Conservation (phyloP, 92 coral and sea anemone genomes). For the Epizoanthus rinbou region DNA sequence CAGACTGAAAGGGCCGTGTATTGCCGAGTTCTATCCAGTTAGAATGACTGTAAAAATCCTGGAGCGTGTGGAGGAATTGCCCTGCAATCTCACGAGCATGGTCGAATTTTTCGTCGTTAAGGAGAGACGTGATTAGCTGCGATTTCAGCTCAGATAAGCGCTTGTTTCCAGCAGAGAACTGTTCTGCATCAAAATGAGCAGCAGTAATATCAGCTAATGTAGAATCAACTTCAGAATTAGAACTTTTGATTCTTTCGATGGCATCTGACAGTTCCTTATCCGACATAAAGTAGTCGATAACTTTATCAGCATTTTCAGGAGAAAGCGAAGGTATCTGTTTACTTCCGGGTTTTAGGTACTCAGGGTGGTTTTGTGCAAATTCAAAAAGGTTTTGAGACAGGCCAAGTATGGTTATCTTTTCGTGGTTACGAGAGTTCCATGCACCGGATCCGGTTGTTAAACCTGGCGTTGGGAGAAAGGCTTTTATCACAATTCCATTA, state of each 20-base stretch:
- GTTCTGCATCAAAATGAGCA: constrained; percentile 67
- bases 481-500: not conserved
- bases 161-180: constrained; percentile 43
- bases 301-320: not conserved
- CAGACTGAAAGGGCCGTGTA: no score
- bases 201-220: constrained; percentile 44
- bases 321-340: not conserved
- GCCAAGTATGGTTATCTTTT: constrained; percentile 6
- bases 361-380: constrained; percentile 30
- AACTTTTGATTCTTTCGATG: constrained; percentile 52
- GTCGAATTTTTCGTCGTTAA: constrained; percentile 51
- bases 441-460: not conserved
- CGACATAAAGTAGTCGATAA: not conserved
- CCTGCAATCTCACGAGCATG: constrained; percentile 63
- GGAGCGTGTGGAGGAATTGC: constrained; percentile 68
- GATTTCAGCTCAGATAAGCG: constrained; percentile 53
- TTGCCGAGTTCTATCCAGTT: constrained; percentile 68
- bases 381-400: constrained; percentile 30
- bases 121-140: constrained; percentile 42
- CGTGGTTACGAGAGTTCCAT: constrained; percentile 20
- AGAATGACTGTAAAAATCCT: constrained; percentile 79
- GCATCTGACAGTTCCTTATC: constrained; percentile 41
- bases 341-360: constrained; percentile 17
- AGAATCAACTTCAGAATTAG: constrained; percentile 53
- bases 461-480: constrained; percentile 18